Conservation (phyloP, 2,888 invertebrate species). For the Sycophila texana region DNA sequence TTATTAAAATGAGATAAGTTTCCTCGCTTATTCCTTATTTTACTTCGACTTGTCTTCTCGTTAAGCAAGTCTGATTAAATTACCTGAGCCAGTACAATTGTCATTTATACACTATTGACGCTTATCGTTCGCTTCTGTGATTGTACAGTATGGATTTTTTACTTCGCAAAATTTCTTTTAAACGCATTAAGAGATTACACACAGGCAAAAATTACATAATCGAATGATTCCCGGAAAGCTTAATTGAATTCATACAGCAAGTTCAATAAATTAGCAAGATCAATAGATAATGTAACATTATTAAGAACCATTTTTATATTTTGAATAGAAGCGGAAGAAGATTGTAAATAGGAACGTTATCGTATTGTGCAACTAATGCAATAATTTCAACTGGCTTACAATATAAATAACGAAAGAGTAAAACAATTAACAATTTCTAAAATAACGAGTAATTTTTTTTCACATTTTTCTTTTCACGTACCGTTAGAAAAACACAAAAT, state of each 20-base stretch:
- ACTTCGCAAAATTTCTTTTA: constrained; percentile 2
- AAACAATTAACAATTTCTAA: constrained; percentile 16
- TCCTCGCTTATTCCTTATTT: constrained; percentile 29
- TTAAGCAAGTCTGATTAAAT: constrained; percentile 9
- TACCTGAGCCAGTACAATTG: constrained; percentile 18
- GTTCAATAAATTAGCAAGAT: constrained; percentile 8
- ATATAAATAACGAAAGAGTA: constrained; percentile 12
- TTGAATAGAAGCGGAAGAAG: constrained; percentile 37
- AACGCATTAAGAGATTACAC: constrained; percentile 27
- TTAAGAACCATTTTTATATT: constrained; percentile 23
- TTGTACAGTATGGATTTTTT: constrained; percentile 16
- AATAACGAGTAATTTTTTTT: constrained; percentile 27
- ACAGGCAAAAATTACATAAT: constrained; percentile 23
- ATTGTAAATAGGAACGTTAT: constrained; percentile 33
- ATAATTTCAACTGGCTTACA: constrained; percentile 17
- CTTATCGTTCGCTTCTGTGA: constrained; percentile 19
- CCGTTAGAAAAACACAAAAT: not conserved
- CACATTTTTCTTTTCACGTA: not conserved
- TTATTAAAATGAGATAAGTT: constrained; percentile 22
- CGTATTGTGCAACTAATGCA: constrained; percentile 1
- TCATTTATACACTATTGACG: constrained; percentile 7
- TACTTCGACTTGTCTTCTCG: constrained; percentile 8
- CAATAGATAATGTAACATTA: constrained; percentile 18
- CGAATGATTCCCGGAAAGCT: constrained; percentile 22
- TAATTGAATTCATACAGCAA: constrained; percentile 3